Evolutionary conservation across 2,797 vertebrate species (phyloP).

Genomic region (Pelobates cultripes): DNA sequence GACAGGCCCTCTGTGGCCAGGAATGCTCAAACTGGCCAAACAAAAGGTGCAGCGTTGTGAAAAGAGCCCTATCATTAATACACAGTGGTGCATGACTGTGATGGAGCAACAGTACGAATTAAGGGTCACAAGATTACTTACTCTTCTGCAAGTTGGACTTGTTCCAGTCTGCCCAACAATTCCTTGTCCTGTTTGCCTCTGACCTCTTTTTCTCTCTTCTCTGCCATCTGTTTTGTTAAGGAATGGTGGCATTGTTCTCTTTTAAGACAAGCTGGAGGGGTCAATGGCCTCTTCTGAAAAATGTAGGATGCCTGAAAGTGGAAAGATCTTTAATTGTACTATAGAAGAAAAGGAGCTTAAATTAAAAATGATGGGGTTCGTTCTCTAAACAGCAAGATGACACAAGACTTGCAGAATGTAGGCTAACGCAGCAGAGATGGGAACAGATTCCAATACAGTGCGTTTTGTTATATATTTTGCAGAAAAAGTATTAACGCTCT

Average conservation of each 20-base stretch:
- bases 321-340: conserved; percentile 17
- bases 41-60: not conserved
- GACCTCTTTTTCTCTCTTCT: conserved; percentile 58
- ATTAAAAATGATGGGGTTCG: too few relatives aligned
- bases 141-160: conserved; percentile 77
- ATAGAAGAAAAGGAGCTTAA: too few relatives aligned
- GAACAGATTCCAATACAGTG: too few relatives aligned
- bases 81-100: not conserved
- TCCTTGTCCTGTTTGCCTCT: conserved; percentile 66
- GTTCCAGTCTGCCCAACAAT: conserved; percentile 71
- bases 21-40: not conserved
- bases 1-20: not conserved
- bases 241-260: conserved; percentile 72
- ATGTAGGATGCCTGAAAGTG: conserved; percentile 75
- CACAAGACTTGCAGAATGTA: too few relatives aligned
- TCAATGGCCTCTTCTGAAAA: conserved; percentile 73
- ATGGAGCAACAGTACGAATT: not conserved
- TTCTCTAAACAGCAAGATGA: too few relatives aligned
- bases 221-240: conserved; percentile 71
- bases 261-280: conserved; percentile 67
- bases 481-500: too few relatives aligned
- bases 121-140: conserved; percentile 61
- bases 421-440: too few relatives aligned
- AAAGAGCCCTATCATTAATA: not conserved
- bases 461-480: too few relatives aligned